Evolutionary conservation across 2,797 vertebrate genomes (phyloP).

Genomic region (Dermochelys coriacea): DNA sequence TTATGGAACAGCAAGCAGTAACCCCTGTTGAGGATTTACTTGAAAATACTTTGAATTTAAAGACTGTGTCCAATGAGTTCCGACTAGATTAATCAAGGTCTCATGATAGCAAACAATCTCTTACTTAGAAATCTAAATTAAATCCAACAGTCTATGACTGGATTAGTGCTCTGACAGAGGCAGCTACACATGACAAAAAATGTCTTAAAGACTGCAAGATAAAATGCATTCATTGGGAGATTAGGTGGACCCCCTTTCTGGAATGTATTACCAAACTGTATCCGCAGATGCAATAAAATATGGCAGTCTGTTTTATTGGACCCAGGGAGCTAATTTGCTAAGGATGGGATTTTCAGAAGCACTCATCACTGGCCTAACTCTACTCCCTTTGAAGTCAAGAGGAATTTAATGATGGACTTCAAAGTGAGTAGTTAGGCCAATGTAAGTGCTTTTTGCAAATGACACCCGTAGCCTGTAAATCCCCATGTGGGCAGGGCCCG

Average conservation of each 20-base stretch:
- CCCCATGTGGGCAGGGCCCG: neutral
- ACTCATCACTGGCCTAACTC: neutral
- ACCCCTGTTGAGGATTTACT: neutral
- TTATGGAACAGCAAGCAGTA: neutral
- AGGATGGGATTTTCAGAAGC: neutral
- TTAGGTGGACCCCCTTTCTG: neutral
- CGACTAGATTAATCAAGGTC: neutral
- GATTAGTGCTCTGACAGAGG: neutral
- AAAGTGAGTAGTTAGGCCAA: neutral
- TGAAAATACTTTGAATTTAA: neutral
- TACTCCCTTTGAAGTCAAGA: neutral
- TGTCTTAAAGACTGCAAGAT: neutral
- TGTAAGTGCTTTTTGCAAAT: neutral
- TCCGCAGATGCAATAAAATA: neutral
- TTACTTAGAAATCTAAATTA: neutral
- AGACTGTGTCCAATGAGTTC: neutral
- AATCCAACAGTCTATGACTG: neutral
- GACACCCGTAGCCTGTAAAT: too few relatives aligned
- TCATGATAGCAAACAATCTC: neutral
- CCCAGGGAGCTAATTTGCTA: neutral
- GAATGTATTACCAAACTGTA: neutral
- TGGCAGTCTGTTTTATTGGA: neutral
- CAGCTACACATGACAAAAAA: neutral
- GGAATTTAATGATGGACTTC: neutral
- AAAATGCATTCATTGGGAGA: neutral